Evolutionary conservation across 2,113 vertebrate genomes (phyloP).

Genomic region (Engraulis encrasicolus): DNA sequence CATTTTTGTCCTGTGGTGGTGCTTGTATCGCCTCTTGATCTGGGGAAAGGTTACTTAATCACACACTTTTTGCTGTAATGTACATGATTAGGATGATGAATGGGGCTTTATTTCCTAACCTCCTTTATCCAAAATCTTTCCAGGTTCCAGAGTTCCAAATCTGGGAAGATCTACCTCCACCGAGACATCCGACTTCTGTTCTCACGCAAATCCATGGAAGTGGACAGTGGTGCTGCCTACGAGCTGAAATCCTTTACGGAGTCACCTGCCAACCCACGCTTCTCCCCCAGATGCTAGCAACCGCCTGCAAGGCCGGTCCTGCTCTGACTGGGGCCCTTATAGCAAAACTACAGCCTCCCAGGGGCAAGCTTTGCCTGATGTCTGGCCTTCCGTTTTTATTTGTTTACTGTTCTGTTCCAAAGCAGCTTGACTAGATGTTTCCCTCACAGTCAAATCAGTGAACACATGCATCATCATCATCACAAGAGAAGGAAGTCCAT

Average conservation of each 20-base stretch:
- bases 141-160: constrained; percentile 99
- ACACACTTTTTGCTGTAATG: too few species aligned
- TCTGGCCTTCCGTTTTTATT: neutral
- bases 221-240: constrained; percentile 98
- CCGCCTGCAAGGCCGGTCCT: constrained; percentile 31
- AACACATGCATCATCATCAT: too few species aligned
- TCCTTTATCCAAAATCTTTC: neutral
- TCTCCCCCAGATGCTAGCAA: constrained; percentile 91
- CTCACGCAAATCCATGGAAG: constrained; percentile 99
- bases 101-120: too few species aligned
- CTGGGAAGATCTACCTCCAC: constrained; percentile 99
- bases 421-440: neutral
- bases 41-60: too few species aligned
- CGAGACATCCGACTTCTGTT: constrained; percentile 97
- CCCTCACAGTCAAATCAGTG: neutral
- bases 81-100: too few species aligned
- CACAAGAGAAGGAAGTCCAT: neutral
- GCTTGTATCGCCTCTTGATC: neutral
- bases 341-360: constrained; percentile 23
- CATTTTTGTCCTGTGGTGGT: neutral
- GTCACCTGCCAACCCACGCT: constrained; percentile 92
- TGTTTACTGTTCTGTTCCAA: neutral
- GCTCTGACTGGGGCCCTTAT: constrained; percentile 42
- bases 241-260: constrained; percentile 98
- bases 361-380: neutral